These are phyloP conservation scores for Caenorhabditis auriculariae DNA, from an alignment of 2,888 invertebrate species.

Conservation along the genomic window DNA sequence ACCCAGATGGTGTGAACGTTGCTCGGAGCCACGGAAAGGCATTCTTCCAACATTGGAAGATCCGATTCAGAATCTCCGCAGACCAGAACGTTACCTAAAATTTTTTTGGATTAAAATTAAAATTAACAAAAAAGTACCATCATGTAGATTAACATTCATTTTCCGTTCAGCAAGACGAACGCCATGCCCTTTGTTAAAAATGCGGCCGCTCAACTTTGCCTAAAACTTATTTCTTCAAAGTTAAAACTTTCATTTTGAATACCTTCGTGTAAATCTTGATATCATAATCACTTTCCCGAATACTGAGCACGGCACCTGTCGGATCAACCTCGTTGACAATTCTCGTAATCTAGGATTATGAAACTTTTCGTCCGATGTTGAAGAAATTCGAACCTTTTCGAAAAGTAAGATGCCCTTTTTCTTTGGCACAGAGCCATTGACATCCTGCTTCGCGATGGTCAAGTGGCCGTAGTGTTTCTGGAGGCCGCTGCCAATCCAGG, in stretches of 20 bases:
- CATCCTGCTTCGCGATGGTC: slow-evolving; percentile 53
- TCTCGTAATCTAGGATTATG: background rate
- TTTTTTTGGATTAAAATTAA: background rate
- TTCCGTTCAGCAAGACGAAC: slow-evolving; percentile 42
- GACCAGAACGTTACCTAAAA: slow-evolving; percentile 45
- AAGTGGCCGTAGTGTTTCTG: slow-evolving; percentile 58
- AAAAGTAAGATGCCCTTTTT: slow-evolving; percentile 6
- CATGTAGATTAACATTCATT: slow-evolving; percentile 41
- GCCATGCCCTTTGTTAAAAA: slow-evolving; percentile 60
- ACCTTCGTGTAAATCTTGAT: slow-evolving; percentile 55
- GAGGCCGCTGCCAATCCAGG: slow-evolving; percentile 58
- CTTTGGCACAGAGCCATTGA: slow-evolving; percentile 39
- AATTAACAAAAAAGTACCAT: slow-evolving; percentile 12
- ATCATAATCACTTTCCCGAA: slow-evolving; percentile 50
- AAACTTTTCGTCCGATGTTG: background rate
- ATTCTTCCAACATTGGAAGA: slow-evolving; percentile 58
- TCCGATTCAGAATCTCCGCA: slow-evolving; percentile 58
- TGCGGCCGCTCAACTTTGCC: slow-evolving; percentile 41
- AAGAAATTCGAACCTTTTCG: slow-evolving; percentile 6
- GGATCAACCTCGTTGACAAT: slow-evolving; percentile 53
- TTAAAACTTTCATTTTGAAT: background rate
- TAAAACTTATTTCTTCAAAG: slow-evolving; percentile 6
- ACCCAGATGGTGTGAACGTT: slow-evolving; percentile 56
- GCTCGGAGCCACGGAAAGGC: slow-evolving; percentile 37
- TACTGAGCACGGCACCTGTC: slow-evolving; percentile 36